phyloP scores from a whole-genome alignment of 2,113 vertebrate species.

The Laticauda laticaudata region DNA sequence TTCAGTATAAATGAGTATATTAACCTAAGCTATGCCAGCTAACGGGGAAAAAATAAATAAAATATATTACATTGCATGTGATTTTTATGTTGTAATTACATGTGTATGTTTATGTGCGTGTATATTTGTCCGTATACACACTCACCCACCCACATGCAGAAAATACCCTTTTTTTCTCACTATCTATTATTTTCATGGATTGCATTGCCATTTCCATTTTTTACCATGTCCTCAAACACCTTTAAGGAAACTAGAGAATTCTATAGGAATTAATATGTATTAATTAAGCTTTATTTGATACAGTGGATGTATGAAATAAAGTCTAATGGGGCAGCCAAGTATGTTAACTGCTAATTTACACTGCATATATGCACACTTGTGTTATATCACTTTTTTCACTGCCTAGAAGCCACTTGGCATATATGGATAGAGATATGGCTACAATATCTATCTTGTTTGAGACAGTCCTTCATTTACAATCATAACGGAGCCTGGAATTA shows the following conservation, averaged over 20 bases:
- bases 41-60: slow-evolving; percentile 43
- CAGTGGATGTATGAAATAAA: not conserved
- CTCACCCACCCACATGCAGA: not conserved
- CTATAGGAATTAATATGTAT: not conserved
- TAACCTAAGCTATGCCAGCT: not conserved
- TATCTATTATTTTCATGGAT: slow-evolving; percentile 1
- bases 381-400: not conserved
- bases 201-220: not conserved
- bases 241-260: not conserved
- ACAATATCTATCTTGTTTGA: not conserved
- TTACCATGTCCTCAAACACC: not conserved
- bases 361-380: not conserved
- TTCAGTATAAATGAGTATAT: slow-evolving; percentile 46
- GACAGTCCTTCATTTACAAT: not conserved
- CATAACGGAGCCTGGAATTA: not conserved
- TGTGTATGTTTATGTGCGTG: not conserved
- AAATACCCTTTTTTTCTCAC: not conserved
- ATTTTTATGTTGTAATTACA: not conserved
- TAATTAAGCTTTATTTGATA: not conserved
- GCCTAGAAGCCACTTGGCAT: not conserved
- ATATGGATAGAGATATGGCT: not conserved
- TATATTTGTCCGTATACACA: not conserved
- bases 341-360: not conserved
- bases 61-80: slow-evolving; percentile 16
- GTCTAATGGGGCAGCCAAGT: not conserved